Base-by-base conservation (phyloP, 2,797 vertebrate species). In the Hirundo rustica region DNA sequence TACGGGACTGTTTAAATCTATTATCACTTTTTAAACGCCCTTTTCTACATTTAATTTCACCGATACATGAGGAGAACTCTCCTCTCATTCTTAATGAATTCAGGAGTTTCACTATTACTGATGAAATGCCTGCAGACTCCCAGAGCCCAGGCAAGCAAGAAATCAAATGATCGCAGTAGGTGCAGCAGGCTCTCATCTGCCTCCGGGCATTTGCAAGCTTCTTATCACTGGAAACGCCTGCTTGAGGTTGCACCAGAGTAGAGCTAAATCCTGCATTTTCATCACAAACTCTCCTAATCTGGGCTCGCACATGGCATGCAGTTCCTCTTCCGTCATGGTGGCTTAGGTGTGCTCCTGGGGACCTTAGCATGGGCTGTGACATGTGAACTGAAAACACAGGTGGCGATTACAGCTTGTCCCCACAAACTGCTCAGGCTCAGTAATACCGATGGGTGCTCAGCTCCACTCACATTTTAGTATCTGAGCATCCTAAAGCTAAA, bases 1-100 rank as follows among this genome's bases (percentile, higher is more conserved):
- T 85, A 76, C 27, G 26, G 38, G 42, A 68, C 32, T 73, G 70
- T 80, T 94, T 86, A 93, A 95, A 91, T 93, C 86, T 82, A 90
- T 95, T 96, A 87, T 21, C 84, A 67, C 38, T 77, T 94, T 68
- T 86, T 42, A 89, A 94, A 85, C 23, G 40, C 19, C 9, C 58
- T 60, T 77, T 85, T 58, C 64, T n/a, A 45, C 60, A 70, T 72
- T 84, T 86, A 53, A 55, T 88, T 86, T 89, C 57, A 79, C 9
- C 84, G 57, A 87, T 58, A 89, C 36, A 75, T 47, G 71, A 78
- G 57, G 15, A 87, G 25, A 85, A 42, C 16, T 30, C 68, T 64
- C 53, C n/a, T 57, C 62, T 65, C 34, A 23, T 45, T 73, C 47
- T 54, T 79, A 92, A 88, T 44, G 27, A 86, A 86, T 91, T 88